Base-by-base conservation (phyloP, 2,113 vertebrate species). In the Neotoma lepida region DNA sequence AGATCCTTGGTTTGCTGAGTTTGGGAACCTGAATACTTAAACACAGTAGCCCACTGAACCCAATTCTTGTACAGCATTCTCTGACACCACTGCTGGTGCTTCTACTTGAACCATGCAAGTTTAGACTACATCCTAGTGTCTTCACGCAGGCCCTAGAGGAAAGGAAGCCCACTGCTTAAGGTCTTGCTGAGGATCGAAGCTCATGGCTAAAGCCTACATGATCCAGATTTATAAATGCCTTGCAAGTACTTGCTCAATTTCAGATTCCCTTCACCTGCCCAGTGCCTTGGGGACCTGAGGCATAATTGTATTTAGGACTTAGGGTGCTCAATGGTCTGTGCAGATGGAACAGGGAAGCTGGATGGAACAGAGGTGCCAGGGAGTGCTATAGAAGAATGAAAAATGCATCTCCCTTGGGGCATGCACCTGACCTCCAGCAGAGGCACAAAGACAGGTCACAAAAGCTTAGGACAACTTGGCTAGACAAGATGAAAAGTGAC, bases 401-500 rank as follows among this genome's bases (percentile, higher is more conserved):
- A 66, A 54, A 0, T 14, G 8, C 0, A 0, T 68, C 17, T 54
- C 9, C 4, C 13, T 4, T 12, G 13, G 30, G 70, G 7, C 39
- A 9, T 14, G 7, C 12, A 4, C 13, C 51, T 51, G 13, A 76
- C 22, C 41, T 88, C 61, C 46, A 33, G n/a, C 35, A 56, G 17
- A 93, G 9, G 41, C 18, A n/a, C 1, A 0, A 5, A 0, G 0
- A 70, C 24, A 13, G 30, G 73, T 61, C 44, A 81, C 44, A 44
- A 51, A 28, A 82, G n/a, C n/a, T 39, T 73, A 0, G 2, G n/a
- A 81, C 80, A 76, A 12, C 71, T 93, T 92, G 76, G 35, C 88
- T 63, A 63, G 22, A 78, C 39, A 49, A 64, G 44, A 24, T 87
- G 63, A 88, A 68, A 86, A 88, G 77, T 91, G 49, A 33, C 61